phyloP scores from a whole-genome alignment of 1,140 invertebrate species.

The Apolygus lucorum region DNA sequence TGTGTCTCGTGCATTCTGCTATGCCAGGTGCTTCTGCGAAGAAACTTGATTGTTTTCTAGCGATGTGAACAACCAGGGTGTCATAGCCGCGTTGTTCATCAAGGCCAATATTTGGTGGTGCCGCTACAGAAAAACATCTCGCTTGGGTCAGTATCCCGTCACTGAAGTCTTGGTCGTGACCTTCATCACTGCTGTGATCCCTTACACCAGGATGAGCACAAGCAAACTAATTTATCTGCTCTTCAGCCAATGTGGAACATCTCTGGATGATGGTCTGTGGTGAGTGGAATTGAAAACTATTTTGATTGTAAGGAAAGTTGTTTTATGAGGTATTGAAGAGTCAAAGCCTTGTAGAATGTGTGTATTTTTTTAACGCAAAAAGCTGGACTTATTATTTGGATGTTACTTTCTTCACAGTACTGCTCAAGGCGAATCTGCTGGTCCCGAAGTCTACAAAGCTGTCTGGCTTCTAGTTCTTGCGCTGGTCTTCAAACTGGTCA shows the following conservation, averaged over 20 bases:
- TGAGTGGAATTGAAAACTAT: conserved; percentile 40
- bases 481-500: conserved; percentile 85
- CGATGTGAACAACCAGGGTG: conserved; percentile 60
- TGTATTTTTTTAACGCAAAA: too few species aligned
- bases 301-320: neutral
- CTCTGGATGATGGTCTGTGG: conserved; percentile 83
- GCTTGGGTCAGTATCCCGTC: conserved; percentile 94
- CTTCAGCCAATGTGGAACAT: conserved; percentile 93
- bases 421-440: conserved; percentile 47
- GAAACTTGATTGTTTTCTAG: neutral
- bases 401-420: neutral
- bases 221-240: conserved; percentile 92
- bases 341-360: too few species aligned
- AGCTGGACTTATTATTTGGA: too few species aligned
- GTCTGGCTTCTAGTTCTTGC: conserved; percentile 86
- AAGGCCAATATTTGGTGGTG: conserved; percentile 95
- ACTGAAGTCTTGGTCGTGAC: conserved; percentile 92
- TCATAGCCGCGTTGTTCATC: conserved; percentile 96
- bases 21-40: too few species aligned
- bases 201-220: conserved; percentile 94
- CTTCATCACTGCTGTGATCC: conserved; percentile 82
- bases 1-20: too few species aligned
- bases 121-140: conserved; percentile 85
- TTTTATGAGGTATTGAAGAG: too few species aligned
- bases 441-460: conserved; percentile 75